These are phyloP conservation scores for Enteromius anoplus DNA, from an alignment of 2,797 vertebrate genomes.

Conservation along the genomic window DNA sequence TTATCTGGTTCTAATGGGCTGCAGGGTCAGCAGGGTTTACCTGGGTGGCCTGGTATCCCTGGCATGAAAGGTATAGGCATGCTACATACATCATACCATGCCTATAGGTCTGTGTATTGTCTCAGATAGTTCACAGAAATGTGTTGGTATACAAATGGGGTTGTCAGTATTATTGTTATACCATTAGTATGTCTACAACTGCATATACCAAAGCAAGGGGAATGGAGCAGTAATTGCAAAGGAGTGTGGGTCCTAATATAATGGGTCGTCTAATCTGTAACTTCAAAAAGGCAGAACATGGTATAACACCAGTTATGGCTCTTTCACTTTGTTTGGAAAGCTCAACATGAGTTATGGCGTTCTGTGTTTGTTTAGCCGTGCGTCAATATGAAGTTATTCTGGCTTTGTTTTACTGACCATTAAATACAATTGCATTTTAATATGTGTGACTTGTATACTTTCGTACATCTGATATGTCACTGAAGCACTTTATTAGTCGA, in stretches of 20 bases:
- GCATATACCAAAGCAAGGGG: not conserved
- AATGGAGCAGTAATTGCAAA: not conserved
- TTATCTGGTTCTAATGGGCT: constrained; percentile 83
- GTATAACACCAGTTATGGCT: too few species aligned
- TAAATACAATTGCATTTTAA: too few species aligned
- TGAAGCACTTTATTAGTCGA: too few species aligned
- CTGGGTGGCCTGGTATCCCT: constrained; percentile 82
- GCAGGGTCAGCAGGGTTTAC: constrained; percentile 81
- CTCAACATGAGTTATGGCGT: too few species aligned
- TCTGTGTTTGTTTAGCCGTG: too few species aligned
- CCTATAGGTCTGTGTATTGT: not conserved
- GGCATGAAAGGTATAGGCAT: constrained; percentile 85
- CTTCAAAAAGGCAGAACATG: too few species aligned
- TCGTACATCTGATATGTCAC: too few species aligned
- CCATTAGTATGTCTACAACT: not conserved
- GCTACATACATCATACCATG: not conserved
- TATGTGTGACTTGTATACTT: too few species aligned
- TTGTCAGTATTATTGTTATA: not conserved
- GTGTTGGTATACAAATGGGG: not conserved
- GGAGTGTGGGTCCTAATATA: not conserved
- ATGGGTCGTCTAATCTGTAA: too few species aligned
- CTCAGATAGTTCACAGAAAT: not conserved
- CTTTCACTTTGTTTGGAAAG: too few species aligned
- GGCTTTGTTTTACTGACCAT: too few species aligned
- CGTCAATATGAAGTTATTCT: too few species aligned